These are phyloP conservation scores for Hydropotes inermis DNA, from an alignment of 2,113 vertebrate genomes.

Conservation along the genomic window DNA sequence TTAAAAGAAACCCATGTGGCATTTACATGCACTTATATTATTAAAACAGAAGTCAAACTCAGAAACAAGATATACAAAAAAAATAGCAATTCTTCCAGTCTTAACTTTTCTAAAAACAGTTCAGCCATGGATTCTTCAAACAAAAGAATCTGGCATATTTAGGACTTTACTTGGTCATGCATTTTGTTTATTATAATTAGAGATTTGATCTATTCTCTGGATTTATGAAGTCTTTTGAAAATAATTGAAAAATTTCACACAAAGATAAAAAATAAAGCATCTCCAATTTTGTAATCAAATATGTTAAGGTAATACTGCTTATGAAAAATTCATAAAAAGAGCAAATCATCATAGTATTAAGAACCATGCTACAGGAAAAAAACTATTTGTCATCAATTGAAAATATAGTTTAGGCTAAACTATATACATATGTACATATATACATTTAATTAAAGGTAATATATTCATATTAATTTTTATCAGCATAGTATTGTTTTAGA, in stretches of 20 bases:
- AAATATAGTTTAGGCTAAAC: conserved; percentile 7
- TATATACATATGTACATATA: background rate
- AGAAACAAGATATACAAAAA: background rate
- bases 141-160: conserved; percentile 52
- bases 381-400: background rate
- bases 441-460: background rate
- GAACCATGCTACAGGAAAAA: background rate
- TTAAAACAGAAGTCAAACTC: conserved; percentile 17
- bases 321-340: conserved; percentile 40
- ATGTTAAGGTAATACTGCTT: conserved; percentile 2
- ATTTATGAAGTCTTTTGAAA: conserved; percentile 32
- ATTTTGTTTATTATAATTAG: background rate
- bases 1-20: conserved; percentile 29
- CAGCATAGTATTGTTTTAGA: background rate
- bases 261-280: conserved; percentile 1
- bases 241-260: conserved; percentile 15
- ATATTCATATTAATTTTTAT: conserved; percentile 22
- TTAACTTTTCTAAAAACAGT: conserved; percentile 38
- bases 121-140: conserved; percentile 48
- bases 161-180: conserved; percentile 1
- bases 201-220: conserved; percentile 34
- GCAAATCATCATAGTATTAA: conserved; percentile 39
- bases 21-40: background rate
- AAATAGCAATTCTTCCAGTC: background rate
- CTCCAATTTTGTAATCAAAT: conserved; percentile 29